Evolutionary conservation across 2,888 invertebrate genomes (phyloP).

Genomic region (Cephus spinipes): DNA sequence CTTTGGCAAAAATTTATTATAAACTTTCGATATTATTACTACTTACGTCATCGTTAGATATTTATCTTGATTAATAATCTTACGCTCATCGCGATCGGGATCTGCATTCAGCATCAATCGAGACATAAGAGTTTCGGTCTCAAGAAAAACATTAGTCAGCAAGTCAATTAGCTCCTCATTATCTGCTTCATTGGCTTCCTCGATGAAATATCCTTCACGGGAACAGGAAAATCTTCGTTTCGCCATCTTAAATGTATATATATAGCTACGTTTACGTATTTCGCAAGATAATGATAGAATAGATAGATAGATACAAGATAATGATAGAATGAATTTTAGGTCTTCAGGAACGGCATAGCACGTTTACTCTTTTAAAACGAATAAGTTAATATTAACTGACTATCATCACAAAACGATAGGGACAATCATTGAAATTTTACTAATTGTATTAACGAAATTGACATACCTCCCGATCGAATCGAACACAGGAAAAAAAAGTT

Average conservation of each 20-base stretch:
- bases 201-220: constrained; percentile 10
- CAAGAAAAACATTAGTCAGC: constrained; percentile 12
- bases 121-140: constrained; percentile 5
- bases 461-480: too few relatives aligned
- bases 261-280: too few relatives aligned
- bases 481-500: too few relatives aligned
- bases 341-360: too few relatives aligned
- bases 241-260: background rate
- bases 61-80: background rate
- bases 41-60: background rate
- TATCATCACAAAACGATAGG: too few relatives aligned
- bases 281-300: too few relatives aligned
- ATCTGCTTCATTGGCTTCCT: constrained; percentile 5
- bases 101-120: background rate
- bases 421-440: too few relatives aligned
- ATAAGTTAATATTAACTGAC: too few relatives aligned
- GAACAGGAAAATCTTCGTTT: constrained; percentile 8
- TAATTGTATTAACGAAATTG: too few relatives aligned
- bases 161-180: constrained; percentile 10
- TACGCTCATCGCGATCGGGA: background rate
- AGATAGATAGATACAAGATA: too few relatives aligned
- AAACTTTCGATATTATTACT: background rate
- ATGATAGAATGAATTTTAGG: too few relatives aligned
- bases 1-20: background rate
- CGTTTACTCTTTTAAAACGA: too few relatives aligned